A percentile compares a stretch with the other conserved stretches of the same genome.
These are phyloP conservation scores for Ellobium chinense DNA, from an alignment of 2,888 invertebrate genomes.

Conservation along the genomic window DNA sequence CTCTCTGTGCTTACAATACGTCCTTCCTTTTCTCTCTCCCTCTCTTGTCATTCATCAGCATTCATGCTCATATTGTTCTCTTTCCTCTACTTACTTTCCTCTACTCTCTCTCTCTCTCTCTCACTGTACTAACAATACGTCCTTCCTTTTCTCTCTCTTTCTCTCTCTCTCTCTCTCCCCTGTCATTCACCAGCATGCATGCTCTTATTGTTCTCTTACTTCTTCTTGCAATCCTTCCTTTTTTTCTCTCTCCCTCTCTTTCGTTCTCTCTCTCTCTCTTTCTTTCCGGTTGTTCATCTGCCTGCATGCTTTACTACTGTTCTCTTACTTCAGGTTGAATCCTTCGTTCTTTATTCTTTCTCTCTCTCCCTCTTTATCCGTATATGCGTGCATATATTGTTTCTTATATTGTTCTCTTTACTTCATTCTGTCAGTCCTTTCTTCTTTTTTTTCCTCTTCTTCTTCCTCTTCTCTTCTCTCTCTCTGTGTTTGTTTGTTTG, in stretches of 20 bases:
- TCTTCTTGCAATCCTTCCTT: not conserved
- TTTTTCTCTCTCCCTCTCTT: not conserved
- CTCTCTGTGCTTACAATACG: not conserved
- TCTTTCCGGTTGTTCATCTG: not conserved
- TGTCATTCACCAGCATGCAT: not conserved
- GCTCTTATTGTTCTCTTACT: not conserved
- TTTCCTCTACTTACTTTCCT: too few relatives aligned
- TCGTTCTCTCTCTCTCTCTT: not conserved
- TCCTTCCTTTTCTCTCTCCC: too few relatives aligned
- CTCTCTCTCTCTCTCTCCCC: not conserved
- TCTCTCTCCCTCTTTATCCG: not conserved
- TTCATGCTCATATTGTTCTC: too few relatives aligned
- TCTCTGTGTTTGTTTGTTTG: slow-evolving; percentile 8
- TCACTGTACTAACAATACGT: not conserved
- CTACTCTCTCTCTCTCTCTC: not conserved
- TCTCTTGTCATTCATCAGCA: too few relatives aligned
- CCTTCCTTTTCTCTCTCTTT: not conserved
- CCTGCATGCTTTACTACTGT: not conserved
- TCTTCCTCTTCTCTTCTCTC: slow-evolving; percentile 3
- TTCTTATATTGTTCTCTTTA: not conserved
- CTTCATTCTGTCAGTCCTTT: not conserved
- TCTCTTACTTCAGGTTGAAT: not conserved
- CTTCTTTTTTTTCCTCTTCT: not conserved
- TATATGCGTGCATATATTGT: not conserved
- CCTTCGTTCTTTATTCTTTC: not conserved